phyloP scores from a whole-genome alignment of 2,797 vertebrate genomes.

The Anguilla megastoma region DNA sequence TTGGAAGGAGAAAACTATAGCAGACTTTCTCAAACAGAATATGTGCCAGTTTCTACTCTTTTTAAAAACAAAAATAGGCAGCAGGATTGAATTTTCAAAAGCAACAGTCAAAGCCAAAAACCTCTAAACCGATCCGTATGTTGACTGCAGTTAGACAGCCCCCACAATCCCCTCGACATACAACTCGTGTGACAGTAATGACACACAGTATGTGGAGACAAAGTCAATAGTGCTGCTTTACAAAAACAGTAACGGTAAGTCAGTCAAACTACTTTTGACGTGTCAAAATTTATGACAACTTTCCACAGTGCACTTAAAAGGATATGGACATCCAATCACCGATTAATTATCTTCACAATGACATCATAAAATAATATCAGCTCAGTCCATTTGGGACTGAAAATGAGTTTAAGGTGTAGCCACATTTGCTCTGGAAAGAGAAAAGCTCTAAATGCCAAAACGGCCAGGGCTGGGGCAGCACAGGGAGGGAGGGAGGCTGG shows the following conservation, averaged over 20 bases:
- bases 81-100: conserved; percentile 43
- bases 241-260: background rate
- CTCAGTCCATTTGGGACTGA: background rate
- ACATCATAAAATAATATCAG: background rate
- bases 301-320: background rate
- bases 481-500: background rate
- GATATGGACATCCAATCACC: background rate
- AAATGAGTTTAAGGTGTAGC: background rate
- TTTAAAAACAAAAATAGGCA: conserved; percentile 41
- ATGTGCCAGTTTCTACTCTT: conserved; percentile 45
- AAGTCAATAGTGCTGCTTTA: background rate
- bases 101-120: conserved; percentile 43
- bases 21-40: conserved; percentile 34
- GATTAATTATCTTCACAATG: background rate
- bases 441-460: background rate
- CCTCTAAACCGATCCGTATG: conserved; percentile 59
- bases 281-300: background rate
- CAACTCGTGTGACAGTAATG: background rate
- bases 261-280: background rate
- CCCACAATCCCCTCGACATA: conserved; percentile 32
- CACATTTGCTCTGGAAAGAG: background rate
- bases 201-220: background rate
- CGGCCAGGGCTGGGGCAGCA: background rate
- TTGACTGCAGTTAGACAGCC: conserved; percentile 36
- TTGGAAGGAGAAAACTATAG: conserved; percentile 29